Evolutionary conservation across 2,113 vertebrate genomes (phyloP), one percentile per base, ranked within the genome.

Genomic region (Silurus asotus): DNA sequence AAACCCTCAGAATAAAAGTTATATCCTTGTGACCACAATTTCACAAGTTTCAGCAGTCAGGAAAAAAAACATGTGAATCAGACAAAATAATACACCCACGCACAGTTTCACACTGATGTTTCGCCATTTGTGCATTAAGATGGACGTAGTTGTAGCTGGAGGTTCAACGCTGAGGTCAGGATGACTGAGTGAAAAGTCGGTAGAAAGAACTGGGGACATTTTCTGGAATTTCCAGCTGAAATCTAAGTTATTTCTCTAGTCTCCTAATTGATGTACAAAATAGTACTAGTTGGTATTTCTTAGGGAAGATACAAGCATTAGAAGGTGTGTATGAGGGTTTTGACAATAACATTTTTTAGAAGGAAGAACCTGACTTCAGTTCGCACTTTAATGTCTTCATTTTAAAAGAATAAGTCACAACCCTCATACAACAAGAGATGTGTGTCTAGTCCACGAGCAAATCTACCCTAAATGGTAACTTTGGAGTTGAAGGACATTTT

Each of bases 11-110:
- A 82, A 88, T 58, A 7, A 83, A 2, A 15, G 76, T 53, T 19
- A 79, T 65, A 76, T 48, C 82, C 72, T 48, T 86, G 67, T 75
- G 49, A 64, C 67, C 61, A 84, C 77, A 78, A 53, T 86, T 86
- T 53, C 48, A 17, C 62, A 62, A 78, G 87, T 51, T 55, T 82
- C 65, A 64, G 70, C 77, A 79, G 61, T 51, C 64, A 69, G 9
- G 11, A 81, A 8, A 37, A 86, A 89, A 81, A 82, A 72, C 28
- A 79, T 13, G 51, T 89, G 88, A 89, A 89, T 87, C 88, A 87
- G 59, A 74, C 58, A 62, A n/a, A 86, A 82, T 85, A 77, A 77
- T 59, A 77, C 65, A n/a, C 69, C 82, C 85, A 67, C 69, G 61
- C 80, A 79, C 61, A 72, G 9, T 59, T 78, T 48, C 37, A 37